Percentiles rank a stretch among this genome's conserved stretches.
Evolutionary conservation across 2,888 invertebrate genomes (phyloP).

Genomic region (Argynnis bischoffii): DNA sequence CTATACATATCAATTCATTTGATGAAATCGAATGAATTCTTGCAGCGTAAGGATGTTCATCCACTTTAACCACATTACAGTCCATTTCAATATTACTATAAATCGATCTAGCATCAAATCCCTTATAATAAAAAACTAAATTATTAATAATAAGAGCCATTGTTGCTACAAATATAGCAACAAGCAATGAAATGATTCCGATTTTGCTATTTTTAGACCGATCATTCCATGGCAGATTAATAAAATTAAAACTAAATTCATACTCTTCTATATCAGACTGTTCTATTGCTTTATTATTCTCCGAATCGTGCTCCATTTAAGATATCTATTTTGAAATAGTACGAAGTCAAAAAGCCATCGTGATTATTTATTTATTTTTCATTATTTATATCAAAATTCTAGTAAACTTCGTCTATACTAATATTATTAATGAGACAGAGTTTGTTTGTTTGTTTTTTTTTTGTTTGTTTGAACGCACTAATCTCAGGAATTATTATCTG

Average conservation of each 20-base stretch:
- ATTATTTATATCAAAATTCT: no score
- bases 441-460: no score
- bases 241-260: constrained; percentile 61
- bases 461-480: no score
- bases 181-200: constrained; percentile 56
- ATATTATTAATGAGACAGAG: no score
- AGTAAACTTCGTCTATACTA: no score
- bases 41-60: constrained; percentile 59
- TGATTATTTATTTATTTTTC: no score
- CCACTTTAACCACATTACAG: constrained; percentile 60
- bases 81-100: constrained; percentile 47
- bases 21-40: constrained; percentile 61
- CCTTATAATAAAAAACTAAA: constrained; percentile 59
- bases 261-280: constrained; percentile 48
- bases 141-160: constrained; percentile 57
- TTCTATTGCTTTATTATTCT: constrained; percentile 52
- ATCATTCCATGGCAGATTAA: constrained; percentile 69
- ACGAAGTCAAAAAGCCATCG: no score
- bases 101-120: constrained; percentile 39
- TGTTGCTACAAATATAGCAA: constrained; percentile 57
- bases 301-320: constrained; percentile 48
- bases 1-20: constrained; percentile 64
- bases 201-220: constrained; percentile 62
- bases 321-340: background rate
- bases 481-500: no score